Percentiles rank a stretch among this genome's conserved stretches.
Evolutionary conservation across 2,888 invertebrate species (phyloP).

Genomic region (Anagyrus pseudococci): DNA sequence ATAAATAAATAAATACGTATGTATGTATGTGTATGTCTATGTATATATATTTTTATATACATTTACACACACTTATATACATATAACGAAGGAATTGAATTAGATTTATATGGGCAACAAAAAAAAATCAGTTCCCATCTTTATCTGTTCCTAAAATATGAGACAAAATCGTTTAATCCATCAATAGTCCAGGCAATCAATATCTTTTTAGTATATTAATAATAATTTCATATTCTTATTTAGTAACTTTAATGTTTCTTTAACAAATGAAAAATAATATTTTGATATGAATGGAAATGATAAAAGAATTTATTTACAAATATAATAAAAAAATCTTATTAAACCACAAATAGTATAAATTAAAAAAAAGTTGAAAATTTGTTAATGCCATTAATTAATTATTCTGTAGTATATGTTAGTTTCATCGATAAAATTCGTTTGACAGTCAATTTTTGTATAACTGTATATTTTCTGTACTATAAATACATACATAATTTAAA

Average conservation of each 20-base stretch:
- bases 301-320: too few relatives aligned
- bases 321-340: too few relatives aligned
- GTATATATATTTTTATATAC: too few relatives aligned
- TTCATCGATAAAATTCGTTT: background rate
- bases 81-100: constrained; percentile 58
- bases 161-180: constrained; percentile 22
- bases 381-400: too few relatives aligned
- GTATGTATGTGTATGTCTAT: background rate
- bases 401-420: background rate
- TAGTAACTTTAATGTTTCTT: too few relatives aligned
- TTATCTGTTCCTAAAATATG: constrained; percentile 50
- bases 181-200: constrained; percentile 16
- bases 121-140: constrained; percentile 52
- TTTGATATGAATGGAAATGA: too few relatives aligned
- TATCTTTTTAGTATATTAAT: constrained; percentile 6
- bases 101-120: constrained; percentile 56
- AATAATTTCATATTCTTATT: too few relatives aligned
- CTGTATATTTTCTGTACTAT: background rate
- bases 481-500: background rate
- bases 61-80: too few relatives aligned
- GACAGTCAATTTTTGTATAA: background rate
- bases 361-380: too few relatives aligned
- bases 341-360: too few relatives aligned
- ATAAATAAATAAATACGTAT: constrained; percentile 53
- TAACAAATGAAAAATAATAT: too few relatives aligned